A percentile compares a stretch with the other conserved stretches of the same genome.
These are phyloP conservation scores for Eufriesea mexicana DNA, from an alignment of 1,140 invertebrate species.

Conservation along the genomic window DNA sequence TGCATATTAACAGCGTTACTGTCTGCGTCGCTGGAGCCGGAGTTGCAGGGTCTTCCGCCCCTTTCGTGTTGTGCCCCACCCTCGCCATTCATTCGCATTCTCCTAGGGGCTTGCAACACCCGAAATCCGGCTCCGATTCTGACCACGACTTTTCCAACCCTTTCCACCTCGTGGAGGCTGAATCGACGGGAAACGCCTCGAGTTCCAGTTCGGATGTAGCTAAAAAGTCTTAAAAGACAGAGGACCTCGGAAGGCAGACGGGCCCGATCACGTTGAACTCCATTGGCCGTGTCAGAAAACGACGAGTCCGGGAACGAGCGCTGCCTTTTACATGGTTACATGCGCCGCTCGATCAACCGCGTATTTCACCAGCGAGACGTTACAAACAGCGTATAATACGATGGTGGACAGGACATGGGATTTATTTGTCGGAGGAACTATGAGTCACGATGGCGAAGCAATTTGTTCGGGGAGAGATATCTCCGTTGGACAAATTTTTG, in stretches of 20 bases:
- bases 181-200: conserved; percentile 57
- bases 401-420: not conserved
- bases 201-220: conserved; percentile 37
- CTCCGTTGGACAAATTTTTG: too few relatives aligned
- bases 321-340: conserved; percentile 40
- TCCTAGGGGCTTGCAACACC: conserved; percentile 38
- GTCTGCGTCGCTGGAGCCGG: conserved; percentile 46
- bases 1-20: conserved; percentile 71
- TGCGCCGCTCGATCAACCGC: not conserved
- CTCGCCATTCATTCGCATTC: conserved; percentile 68
- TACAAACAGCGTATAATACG: not conserved
- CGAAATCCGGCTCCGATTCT: conserved; percentile 56
- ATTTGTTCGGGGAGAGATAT: too few relatives aligned
- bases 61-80: conserved; percentile 67
- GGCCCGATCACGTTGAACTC: conserved; percentile 22
- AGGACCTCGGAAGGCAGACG: not conserved
- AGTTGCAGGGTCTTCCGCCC: conserved; percentile 60
- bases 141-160: conserved; percentile 68
- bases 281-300: conserved; percentile 53
- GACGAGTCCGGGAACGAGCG: conserved; percentile 26
- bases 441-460: not conserved
- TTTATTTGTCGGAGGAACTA: not conserved
- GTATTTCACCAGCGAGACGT: not conserved
- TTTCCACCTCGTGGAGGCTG: conserved; percentile 37
- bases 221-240: conserved; percentile 58